Conservation (phyloP, 1,140 invertebrate species). For the Eumeta japonica region DNA sequence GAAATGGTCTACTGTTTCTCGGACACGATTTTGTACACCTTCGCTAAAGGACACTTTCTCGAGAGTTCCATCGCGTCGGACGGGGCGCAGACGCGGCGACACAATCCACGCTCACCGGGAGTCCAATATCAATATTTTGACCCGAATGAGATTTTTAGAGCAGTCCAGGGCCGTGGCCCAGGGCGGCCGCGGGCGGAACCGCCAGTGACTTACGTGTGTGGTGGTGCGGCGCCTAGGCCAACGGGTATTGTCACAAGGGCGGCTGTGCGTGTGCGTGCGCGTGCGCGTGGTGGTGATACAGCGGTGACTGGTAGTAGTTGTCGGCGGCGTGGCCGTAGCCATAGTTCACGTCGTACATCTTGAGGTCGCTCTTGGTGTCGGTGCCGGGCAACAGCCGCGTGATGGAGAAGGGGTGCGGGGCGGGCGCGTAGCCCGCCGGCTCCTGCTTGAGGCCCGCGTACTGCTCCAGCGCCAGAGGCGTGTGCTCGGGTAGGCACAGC, state of each 20-base stretch:
- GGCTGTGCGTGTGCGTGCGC: conserved; percentile 39
- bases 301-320: conserved; percentile 76
- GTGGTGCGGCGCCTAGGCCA: conserved; percentile 46
- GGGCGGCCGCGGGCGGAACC: conserved; percentile 16
- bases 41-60: conserved; percentile 39
- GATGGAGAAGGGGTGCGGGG: conserved; percentile 90
- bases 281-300: conserved; percentile 77
- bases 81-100: conserved; percentile 27
- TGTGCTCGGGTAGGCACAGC: conserved; percentile 62
- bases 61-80: conserved; percentile 30
- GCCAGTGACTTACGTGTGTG: conserved; percentile 16
- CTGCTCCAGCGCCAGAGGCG: conserved; percentile 53
- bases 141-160: conserved; percentile 21
- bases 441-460: conserved; percentile 74
- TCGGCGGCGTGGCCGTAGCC: conserved; percentile 68
- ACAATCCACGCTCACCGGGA: conserved; percentile 45
- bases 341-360: conserved; percentile 80
- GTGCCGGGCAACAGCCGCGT: conserved; percentile 83
- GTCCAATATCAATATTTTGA: conserved; percentile 33
- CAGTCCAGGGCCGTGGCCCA: conserved; percentile 17
- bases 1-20: too few relatives aligned
- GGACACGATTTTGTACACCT: too few relatives aligned
- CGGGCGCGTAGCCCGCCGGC: conserved; percentile 73
- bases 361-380: conserved; percentile 79
- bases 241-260: conserved; percentile 53